These are phyloP conservation scores for Spheniscus mendiculus DNA, from an alignment of 2,113 vertebrate species.

Conservation along the genomic window DNA sequence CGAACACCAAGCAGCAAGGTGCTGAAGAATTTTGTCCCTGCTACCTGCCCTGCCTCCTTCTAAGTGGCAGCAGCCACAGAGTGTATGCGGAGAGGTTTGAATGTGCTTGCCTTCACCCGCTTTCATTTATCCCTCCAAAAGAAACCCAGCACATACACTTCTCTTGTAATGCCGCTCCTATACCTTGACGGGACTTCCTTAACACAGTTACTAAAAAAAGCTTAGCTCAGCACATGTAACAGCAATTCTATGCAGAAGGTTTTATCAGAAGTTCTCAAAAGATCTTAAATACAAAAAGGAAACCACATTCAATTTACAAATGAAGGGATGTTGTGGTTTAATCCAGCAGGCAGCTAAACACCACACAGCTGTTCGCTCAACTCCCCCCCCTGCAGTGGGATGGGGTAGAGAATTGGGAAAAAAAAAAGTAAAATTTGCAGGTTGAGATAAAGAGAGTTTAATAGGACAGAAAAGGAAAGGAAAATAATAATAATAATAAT, in stretches of 20 bases:
- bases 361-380: too few species aligned
- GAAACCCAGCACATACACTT: background rate
- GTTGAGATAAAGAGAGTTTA: too few species aligned
- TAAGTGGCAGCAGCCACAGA: background rate
- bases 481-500: too few species aligned
- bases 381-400: too few species aligned
- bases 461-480: too few species aligned
- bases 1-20: background rate
- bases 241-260: background rate
- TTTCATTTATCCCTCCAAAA: background rate
- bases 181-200: background rate
- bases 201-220: background rate
- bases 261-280: background rate
- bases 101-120: background rate
- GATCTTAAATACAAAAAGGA: background rate
- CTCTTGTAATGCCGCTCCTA: background rate
- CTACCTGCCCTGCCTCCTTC: background rate
- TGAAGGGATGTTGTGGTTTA: background rate
- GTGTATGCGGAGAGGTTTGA: accelerated
- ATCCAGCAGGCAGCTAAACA: too few species aligned
- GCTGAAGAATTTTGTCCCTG: background rate
- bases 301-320: background rate
- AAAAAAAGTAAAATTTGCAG: too few species aligned
- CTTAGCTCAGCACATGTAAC: background rate
- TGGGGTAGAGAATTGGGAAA: too few species aligned